Base-by-base conservation (phyloP, 1,140 invertebrate species). In the Drosophila lacertosa region DNA sequence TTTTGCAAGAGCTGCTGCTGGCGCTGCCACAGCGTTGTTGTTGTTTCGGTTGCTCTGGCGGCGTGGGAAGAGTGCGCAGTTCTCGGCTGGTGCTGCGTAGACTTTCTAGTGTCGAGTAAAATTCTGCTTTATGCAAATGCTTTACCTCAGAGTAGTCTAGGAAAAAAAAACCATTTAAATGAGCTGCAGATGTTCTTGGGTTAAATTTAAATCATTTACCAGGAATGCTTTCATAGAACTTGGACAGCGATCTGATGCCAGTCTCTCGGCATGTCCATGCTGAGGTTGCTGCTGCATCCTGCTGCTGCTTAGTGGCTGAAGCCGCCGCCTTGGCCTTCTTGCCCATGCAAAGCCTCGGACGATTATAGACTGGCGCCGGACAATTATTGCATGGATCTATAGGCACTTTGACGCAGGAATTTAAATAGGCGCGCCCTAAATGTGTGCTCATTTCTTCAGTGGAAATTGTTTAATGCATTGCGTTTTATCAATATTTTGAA, bases 191-290 rank as follows among this genome's bases (percentile, higher is more conserved):
- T 59, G 1, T 7, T 18, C 9, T 13, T 22, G 6, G 6, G n/a
- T 24, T n/a, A 2, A 24, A 2, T 20, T 10, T 2, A 37, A 10
- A 3, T 0, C 26, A 74, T 47, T 67, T 48, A 91, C 90, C 84
- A 55, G 90, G 90, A 74, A 91, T 91, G 45, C 90, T 91, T 33
- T 91, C 89, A 44, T 91, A 91, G 58, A 91, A 90, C 45, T 90
- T 90, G 29, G 83, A 86, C 37, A 91, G 60, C 0, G 86, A 75
- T 35, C 86, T 67, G 5, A 91, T 88, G 7, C 86, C 89, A 63
- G 73, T 75, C 32, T 83, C n/a, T n/a, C n/a, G 78, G n/a, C 24
- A 54, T 5, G 33, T 76, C 78, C 83, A 89, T 35, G 48, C 55
- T n/a, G 57, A 18, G 9, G 62, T 24, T 2, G 22, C 22, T 15